Evolutionary conservation across 1,140 invertebrate species (phyloP).

Genomic region (Telenomus remus): DNA sequence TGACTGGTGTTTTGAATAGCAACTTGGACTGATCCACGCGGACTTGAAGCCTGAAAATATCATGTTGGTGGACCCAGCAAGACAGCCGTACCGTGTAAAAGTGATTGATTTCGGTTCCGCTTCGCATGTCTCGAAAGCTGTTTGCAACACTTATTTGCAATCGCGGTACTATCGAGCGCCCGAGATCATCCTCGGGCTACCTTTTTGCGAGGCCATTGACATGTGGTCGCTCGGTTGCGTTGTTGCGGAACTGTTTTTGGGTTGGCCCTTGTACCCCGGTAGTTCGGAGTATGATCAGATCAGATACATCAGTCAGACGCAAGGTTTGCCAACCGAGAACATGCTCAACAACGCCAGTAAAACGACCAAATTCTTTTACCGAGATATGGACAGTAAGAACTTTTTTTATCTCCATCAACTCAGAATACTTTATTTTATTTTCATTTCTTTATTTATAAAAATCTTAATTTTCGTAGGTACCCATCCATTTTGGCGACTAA

Average conservation of each 20-base stretch:
- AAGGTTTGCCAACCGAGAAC: constrained; percentile 96
- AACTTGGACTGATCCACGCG: constrained; percentile 99
- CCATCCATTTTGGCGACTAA: constrained; percentile 98
- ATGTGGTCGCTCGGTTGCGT: constrained; percentile 99
- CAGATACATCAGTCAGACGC: constrained; percentile 90
- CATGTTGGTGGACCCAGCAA: constrained; percentile 98
- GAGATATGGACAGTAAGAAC: constrained; percentile 89
- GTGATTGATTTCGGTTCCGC: constrained; percentile 99
- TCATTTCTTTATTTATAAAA: background rate
- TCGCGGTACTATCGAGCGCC: constrained; percentile 99
- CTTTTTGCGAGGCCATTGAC: constrained; percentile 99
- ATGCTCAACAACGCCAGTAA: constrained; percentile 99
- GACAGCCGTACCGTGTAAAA: constrained; percentile 97
- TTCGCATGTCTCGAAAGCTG: constrained; percentile 98
- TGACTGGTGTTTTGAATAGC: constrained; percentile 78
- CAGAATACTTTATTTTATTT: background rate
- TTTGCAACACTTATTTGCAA: constrained; percentile 99
- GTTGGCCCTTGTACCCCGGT: constrained; percentile 99
- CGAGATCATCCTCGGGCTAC: constrained; percentile 98
- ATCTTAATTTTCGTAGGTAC: constrained; percentile 75
- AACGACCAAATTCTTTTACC: constrained; percentile 98
- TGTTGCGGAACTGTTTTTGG: constrained; percentile 98
- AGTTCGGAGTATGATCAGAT: constrained; percentile 99
- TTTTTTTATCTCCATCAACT: background rate
- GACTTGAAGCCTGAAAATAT: constrained; percentile 99